Base-by-base conservation (phyloP, 2,113 vertebrate species). In the Labeo rohita region DNA sequence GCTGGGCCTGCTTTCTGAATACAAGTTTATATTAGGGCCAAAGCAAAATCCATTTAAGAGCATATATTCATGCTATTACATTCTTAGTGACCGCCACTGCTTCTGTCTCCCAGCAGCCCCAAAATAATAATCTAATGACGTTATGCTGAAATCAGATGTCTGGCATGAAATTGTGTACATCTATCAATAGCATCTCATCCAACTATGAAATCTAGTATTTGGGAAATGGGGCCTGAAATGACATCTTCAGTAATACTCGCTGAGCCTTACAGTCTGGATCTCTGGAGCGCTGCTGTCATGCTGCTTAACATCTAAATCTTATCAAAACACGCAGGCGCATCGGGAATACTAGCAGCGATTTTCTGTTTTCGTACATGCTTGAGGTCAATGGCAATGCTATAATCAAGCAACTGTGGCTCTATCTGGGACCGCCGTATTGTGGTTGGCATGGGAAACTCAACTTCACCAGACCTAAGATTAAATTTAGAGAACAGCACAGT, bases 401-500 rank as follows among this genome's bases (percentile, higher is more conserved):
- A 92, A 92, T 93, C 90, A 91, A 61, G 89, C 59, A 34, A 85
- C 12, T 49, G n/a, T 68, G 89, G 79, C 49, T 77, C 70, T 89
- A 80, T 86, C 91, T 89, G 89, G 87, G 90, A 92, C 91, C 87
- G 83, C 86, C 89, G 56, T 87, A 80, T 92, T 92, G 92, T 90
- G 88, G 91, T 90, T 91, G 90, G 90, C 90, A 86, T 34, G 74
- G 36, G 50, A 76, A 85, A 84, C 75, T 84, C 2, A 84, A 84
- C 87, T 89, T 88, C 84, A 87, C 23, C 89, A 89, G 89, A 88
- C 87, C 87, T 89, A 88, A 72, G 85, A 91, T 92, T 93, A 93
- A 92, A 92, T 92, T 92, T 90, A 93, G 91, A 87, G 89, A 91
- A 73, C 88, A 85, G 83, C 89, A 80, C 89, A 87, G 90, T 90